phyloP scores from a whole-genome alignment of 2,888 invertebrate species.

The Orthosia gracilis region DNA sequence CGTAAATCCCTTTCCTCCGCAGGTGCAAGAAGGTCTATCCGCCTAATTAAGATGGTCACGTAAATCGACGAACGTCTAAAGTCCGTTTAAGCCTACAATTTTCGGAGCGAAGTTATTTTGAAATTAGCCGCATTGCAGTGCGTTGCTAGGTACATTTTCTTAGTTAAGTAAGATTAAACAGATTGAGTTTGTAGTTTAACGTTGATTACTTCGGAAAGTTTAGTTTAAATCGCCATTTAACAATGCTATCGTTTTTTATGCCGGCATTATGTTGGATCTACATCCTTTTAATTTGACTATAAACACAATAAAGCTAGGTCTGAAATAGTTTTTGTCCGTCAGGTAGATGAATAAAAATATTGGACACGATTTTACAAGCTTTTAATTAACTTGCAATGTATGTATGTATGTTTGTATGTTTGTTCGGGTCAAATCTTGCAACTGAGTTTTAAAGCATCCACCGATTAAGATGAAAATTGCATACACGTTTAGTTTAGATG shows the following conservation, averaged over 20 bases:
- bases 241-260: background rate
- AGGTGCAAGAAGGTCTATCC: conserved; percentile 83
- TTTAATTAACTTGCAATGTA: too few species aligned
- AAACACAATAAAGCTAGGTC: background rate
- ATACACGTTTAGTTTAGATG: too few species aligned
- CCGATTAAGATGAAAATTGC: too few species aligned
- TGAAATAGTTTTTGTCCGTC: background rate
- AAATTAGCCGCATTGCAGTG: conserved; percentile 75
- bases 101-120: conserved; percentile 71
- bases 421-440: too few species aligned
- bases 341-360: too few species aligned
- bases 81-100: conserved; percentile 79
- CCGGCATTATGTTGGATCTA: background rate
- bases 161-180: conserved; percentile 46
- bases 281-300: background rate
- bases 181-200: conserved; percentile 49
- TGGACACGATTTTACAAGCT: too few species aligned
- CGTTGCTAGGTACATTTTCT: conserved; percentile 50
- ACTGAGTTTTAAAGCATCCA: too few species aligned
- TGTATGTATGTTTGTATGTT: too few species aligned
- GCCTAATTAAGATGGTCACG: conserved; percentile 84
- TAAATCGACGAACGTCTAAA: conserved; percentile 77
- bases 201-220: conserved; percentile 47
- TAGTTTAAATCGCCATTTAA: conserved; percentile 18
- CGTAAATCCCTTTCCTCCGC: conserved; percentile 80